These are phyloP conservation scores for Thereva unica DNA, from an alignment of 2,888 invertebrate species.

Conservation along the genomic window DNA sequence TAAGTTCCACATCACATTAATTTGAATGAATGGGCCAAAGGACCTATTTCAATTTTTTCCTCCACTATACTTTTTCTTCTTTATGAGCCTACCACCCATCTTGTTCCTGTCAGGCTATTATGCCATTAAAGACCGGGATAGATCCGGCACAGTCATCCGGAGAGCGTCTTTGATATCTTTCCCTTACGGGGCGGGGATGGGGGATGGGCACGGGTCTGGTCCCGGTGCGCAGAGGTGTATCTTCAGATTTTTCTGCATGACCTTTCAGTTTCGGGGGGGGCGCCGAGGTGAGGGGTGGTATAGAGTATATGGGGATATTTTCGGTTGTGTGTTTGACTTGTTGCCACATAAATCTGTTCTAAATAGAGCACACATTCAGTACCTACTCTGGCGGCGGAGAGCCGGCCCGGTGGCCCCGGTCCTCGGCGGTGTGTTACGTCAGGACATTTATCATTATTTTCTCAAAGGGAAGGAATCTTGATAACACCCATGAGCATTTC, in stretches of 20 bases:
- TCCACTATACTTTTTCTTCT: conserved; percentile 2
- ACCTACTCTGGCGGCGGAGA: too few relatives aligned
- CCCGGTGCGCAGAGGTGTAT: too few relatives aligned
- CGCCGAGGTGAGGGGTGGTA: too few relatives aligned
- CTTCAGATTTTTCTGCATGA: too few relatives aligned
- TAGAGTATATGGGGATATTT: too few relatives aligned
- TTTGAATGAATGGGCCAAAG: conserved; percentile 36
- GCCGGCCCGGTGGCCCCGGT: neutral
- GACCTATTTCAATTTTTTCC: conserved; percentile 21
- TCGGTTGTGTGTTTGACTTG: neutral
- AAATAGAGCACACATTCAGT: conserved; percentile 3
- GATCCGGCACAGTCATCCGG: too few relatives aligned
- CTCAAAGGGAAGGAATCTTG: conserved; percentile 23
- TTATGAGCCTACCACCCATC: conserved; percentile 2
- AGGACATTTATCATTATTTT: conserved; percentile 32
- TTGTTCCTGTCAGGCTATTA: too few relatives aligned
- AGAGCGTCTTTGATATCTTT: too few relatives aligned
- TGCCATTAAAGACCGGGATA: too few relatives aligned
- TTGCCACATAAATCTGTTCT: conserved; percentile 33
- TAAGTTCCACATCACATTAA: conserved; percentile 45
- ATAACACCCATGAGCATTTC: conserved; percentile 34
- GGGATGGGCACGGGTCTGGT: too few relatives aligned
- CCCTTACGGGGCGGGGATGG: too few relatives aligned
- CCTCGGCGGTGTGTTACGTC: conserved; percentile 1
- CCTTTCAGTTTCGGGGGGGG: too few relatives aligned